phyloP scores from a whole-genome alignment of 2,797 vertebrate genomes.

The Choloepus didactylus region DNA sequence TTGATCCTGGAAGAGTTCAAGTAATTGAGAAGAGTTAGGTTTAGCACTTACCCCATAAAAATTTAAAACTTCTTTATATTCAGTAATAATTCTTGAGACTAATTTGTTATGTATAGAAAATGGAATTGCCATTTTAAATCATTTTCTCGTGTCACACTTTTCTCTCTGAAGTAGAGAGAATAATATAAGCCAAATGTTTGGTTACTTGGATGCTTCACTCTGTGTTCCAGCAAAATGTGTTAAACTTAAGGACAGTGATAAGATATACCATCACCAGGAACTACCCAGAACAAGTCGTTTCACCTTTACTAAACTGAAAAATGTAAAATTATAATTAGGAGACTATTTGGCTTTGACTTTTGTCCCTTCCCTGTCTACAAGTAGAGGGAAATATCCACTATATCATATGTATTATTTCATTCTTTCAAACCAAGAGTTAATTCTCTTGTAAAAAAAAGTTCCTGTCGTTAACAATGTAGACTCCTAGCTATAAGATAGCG shows the following conservation, averaged over 20 bases:
- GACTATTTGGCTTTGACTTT: background rate
- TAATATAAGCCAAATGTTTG: conserved; percentile 29
- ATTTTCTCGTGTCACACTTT: conserved; percentile 1
- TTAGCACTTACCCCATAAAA: conserved; percentile 60
- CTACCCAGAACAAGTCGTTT: conserved; percentile 35
- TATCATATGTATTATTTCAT: conserved; percentile 35
- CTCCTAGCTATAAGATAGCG: background rate
- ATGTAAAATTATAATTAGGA: conserved; percentile 4
- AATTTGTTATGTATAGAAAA: conserved; percentile 45
- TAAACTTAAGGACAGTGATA: conserved; percentile 11
- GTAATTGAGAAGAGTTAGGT: conserved; percentile 48
- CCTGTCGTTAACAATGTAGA: background rate
- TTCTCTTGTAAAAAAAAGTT: conserved; percentile 42
- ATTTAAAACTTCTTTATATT: conserved; percentile 51
- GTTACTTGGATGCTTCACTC: conserved; percentile 48
- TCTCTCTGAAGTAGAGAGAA: conserved; percentile 42
- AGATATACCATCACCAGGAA: background rate
- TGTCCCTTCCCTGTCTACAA: conserved; percentile 1
- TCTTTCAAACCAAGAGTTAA: conserved; percentile 53
- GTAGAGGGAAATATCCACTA: conserved; percentile 2
- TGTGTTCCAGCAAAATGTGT: conserved; percentile 45
- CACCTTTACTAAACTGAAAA: conserved; percentile 59
- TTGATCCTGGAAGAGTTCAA: conserved; percentile 57
- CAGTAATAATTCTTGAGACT: conserved; percentile 33
- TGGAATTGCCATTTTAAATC: conserved; percentile 34